These are phyloP conservation scores for Adoxophyes honmai DNA, from an alignment of 1,140 invertebrate genomes.

Conservation along the genomic window DNA sequence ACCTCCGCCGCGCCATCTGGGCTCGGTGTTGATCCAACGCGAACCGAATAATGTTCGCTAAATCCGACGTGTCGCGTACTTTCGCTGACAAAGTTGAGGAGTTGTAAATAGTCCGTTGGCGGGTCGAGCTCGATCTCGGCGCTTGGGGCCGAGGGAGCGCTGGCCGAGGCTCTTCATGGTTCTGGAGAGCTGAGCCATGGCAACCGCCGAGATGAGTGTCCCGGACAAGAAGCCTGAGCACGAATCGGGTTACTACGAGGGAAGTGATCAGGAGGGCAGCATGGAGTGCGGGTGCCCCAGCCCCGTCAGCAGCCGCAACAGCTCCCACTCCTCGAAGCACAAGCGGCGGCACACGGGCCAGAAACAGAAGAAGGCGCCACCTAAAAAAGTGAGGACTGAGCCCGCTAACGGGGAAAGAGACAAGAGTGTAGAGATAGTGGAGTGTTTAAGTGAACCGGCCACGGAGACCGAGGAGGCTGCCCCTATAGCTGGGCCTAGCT, in stretches of 20 bases:
- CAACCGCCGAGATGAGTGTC: constrained; percentile 67
- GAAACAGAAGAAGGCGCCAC: constrained; percentile 55
- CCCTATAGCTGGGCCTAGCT: constrained; percentile 47
- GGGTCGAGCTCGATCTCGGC: not conserved
- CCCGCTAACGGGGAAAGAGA: constrained; percentile 38
- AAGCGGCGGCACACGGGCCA: constrained; percentile 56
- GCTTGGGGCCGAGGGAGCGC: not conserved
- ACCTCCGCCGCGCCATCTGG: constrained; percentile 56
- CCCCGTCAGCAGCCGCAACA: constrained; percentile 66
- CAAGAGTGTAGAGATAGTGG: constrained; percentile 65
- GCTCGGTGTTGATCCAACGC: constrained; percentile 28
- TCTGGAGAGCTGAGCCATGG: constrained; percentile 62
- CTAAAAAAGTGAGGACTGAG: constrained; percentile 53
- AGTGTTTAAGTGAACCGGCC: constrained; percentile 42
- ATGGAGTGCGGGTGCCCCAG: constrained; percentile 69
- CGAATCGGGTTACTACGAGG: constrained; percentile 75
- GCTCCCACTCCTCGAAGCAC: constrained; percentile 59
- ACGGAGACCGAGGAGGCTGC: constrained; percentile 42
- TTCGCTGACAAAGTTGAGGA: constrained; percentile 52
- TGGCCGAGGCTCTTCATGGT: constrained; percentile 49
- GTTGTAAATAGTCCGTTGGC: constrained; percentile 20
- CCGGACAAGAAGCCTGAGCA: constrained; percentile 73
- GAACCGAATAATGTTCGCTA: constrained; percentile 51
- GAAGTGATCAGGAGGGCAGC: constrained; percentile 70
- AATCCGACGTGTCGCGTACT: constrained; percentile 63